Evolutionary conservation across 2,797 vertebrate genomes (phyloP).

Genomic region (Linurgus olivaceus): DNA sequence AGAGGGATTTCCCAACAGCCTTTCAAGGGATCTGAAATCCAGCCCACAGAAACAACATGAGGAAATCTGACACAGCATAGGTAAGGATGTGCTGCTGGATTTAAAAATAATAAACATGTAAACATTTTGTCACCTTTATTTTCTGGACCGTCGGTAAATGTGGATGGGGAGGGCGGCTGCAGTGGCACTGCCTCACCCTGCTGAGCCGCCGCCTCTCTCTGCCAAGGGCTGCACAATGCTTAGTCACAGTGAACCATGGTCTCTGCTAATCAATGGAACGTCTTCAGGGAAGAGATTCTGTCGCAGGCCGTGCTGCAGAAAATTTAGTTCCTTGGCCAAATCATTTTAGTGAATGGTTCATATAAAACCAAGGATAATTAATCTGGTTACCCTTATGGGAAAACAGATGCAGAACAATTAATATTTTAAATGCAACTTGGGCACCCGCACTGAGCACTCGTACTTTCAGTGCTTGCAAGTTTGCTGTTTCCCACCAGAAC

Average conservation of each 20-base stretch:
- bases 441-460: neutral
- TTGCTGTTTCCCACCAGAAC: slow-evolving; percentile 20
- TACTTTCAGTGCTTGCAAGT: slow-evolving; percentile 7
- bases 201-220: neutral
- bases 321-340: slow-evolving; percentile 28
- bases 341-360: neutral
- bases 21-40: slow-evolving; percentile 17
- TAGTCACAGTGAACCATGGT: slow-evolving; percentile 91
- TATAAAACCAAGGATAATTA: neutral
- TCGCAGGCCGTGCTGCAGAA: slow-evolving; percentile 27
- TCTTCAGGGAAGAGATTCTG: slow-evolving; percentile 49
- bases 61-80: neutral
- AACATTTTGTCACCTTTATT: slow-evolving; percentile 42
- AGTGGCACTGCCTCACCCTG: neutral
- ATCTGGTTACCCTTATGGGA: neutral
- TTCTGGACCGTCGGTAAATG: slow-evolving; percentile 9
- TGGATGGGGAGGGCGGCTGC: neutral
- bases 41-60: neutral
- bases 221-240: slow-evolving; percentile 55
- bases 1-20: slow-evolving; percentile 29
- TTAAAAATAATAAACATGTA: slow-evolving; percentile 46
- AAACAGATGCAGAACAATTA: neutral
- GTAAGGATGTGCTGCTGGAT: slow-evolving; percentile 15
- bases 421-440: neutral
- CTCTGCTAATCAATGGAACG: slow-evolving; percentile 76